Conservation (phyloP, 2,888 invertebrate species). For the Drosophila maculinotata region DNA sequence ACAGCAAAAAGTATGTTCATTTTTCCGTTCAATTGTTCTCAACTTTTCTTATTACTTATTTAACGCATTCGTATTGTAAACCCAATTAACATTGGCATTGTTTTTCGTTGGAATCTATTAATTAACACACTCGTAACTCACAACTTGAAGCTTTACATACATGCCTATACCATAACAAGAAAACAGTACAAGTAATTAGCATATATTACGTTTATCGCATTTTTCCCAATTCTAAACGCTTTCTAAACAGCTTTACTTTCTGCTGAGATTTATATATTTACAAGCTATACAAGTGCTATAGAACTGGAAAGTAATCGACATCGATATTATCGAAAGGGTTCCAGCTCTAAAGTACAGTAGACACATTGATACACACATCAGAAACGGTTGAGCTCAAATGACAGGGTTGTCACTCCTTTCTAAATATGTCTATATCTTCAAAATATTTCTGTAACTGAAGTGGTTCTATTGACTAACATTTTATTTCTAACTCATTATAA, state of each 20-base stretch:
- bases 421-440: not conserved
- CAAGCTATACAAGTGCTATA: too few species aligned
- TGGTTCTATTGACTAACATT: too few species aligned
- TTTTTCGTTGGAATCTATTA: conserved; percentile 15
- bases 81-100: conserved; percentile 41
- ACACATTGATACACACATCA: not conserved
- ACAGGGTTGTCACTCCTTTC: not conserved
- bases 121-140: conserved; percentile 17
- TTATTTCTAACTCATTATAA: too few species aligned
- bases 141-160: conserved; percentile 9
- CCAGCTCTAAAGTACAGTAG: not conserved
- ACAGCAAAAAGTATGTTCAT: conserved; percentile 78
- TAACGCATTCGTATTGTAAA: conserved; percentile 41
- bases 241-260: conserved; percentile 13
- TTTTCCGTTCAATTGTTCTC: conserved; percentile 38
- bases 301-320: not conserved
- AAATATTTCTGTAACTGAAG: too few species aligned
- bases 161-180: not conserved
- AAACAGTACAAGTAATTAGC: conserved; percentile 2
- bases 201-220: not conserved
- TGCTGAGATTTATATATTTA: too few species aligned
- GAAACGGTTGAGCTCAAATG: not conserved
- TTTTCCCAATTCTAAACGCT: conserved; percentile 12
- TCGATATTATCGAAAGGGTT: not conserved
- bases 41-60: conserved; percentile 27